These are phyloP conservation scores for Acanthosepion esculentum DNA, from an alignment of 2,888 invertebrate species.

Conservation along the genomic window DNA sequence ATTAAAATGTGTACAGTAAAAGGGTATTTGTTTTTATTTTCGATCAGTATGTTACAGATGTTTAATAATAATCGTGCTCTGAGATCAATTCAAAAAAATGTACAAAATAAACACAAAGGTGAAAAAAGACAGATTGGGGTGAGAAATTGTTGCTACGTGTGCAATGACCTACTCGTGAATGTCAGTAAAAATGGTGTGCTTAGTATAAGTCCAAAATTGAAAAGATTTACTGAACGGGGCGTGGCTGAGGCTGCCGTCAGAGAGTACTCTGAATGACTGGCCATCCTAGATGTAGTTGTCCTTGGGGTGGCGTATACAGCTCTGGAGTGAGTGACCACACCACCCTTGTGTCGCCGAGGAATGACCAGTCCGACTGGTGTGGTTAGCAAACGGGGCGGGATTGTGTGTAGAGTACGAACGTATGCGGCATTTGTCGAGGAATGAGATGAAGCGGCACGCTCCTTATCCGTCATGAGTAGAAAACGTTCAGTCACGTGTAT, in stretches of 20 bases:
- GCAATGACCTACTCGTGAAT: background rate
- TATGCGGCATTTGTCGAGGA: constrained; percentile 52
- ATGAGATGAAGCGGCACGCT: background rate
- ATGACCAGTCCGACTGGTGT: constrained; percentile 44
- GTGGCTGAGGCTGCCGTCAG: background rate
- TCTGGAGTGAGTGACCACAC: background rate
- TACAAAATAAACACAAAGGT: constrained; percentile 25
- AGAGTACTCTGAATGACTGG: constrained; percentile 33
- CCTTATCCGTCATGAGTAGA: constrained; percentile 58
- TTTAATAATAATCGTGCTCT: constrained; percentile 33
- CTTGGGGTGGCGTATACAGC: constrained; percentile 24
- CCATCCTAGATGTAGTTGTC: constrained; percentile 25
- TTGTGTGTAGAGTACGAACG: constrained; percentile 34
- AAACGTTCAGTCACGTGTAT: constrained; percentile 65
- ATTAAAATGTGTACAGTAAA: constrained; percentile 33
- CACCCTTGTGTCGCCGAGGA: background rate
- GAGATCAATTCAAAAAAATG: constrained; percentile 33
- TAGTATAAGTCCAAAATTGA: background rate
- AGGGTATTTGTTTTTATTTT: background rate
- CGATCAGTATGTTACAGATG: constrained; percentile 33
- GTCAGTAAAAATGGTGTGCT: background rate
- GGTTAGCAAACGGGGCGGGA: constrained; percentile 23
- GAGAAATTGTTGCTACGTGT: background rate
- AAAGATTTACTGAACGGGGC: background rate
- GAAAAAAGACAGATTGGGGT: background rate